Conservation (phyloP, 2,888 invertebrate genomes). For the Miltochrista miniata region DNA sequence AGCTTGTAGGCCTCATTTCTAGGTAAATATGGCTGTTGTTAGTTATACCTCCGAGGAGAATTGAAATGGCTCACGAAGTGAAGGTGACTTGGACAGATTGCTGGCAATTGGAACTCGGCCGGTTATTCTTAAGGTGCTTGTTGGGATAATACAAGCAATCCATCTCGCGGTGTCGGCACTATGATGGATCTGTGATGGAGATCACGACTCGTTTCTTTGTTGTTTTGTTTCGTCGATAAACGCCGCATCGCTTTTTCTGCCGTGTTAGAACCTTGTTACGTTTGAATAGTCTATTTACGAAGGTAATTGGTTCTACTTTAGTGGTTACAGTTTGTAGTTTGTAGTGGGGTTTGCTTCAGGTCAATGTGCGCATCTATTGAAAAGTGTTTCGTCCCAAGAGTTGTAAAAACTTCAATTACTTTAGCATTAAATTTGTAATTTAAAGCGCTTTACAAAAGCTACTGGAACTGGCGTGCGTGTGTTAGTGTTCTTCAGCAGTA, state of each 20-base stretch:
- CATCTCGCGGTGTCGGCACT: constrained; percentile 65
- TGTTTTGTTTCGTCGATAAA: constrained; percentile 75
- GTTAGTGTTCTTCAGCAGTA: background rate
- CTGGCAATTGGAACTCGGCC: constrained; percentile 65
- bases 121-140: constrained; percentile 62
- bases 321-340: constrained; percentile 50
- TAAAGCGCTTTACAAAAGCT: background rate
- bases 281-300: constrained; percentile 69
- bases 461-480: background rate
- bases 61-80: constrained; percentile 51
- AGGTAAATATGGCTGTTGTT: constrained; percentile 51
- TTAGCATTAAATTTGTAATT: background rate
- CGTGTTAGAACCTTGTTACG: constrained; percentile 73
- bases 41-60: constrained; percentile 54
- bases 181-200: constrained; percentile 78
- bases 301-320: constrained; percentile 61
- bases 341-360: constrained; percentile 42
- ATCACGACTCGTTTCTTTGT: constrained; percentile 75
- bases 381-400: background rate
- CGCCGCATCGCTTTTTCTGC: constrained; percentile 62
- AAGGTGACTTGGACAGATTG: constrained; percentile 68
- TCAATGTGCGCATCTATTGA: background rate
- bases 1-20: constrained; percentile 35
- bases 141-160: constrained; percentile 75
- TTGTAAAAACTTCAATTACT: background rate